Conservation (phyloP, 35 echinoderm and acorn worm genomes). For the Acanthaster planci region DNA sequence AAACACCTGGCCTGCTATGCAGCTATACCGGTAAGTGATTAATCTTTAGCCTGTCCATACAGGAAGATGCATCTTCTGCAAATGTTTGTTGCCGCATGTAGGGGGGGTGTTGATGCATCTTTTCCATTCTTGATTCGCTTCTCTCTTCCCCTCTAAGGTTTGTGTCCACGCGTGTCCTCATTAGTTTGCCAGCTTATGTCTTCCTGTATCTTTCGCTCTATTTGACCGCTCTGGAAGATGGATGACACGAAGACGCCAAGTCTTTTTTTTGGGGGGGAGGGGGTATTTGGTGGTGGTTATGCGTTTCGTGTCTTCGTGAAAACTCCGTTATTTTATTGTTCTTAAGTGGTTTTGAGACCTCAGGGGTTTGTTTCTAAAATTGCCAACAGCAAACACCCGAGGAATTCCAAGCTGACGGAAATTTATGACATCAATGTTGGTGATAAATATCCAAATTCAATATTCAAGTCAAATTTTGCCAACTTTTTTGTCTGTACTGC, state of each 20-base stretch:
- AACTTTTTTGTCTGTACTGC: no score
- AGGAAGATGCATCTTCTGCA: conserved; percentile 9
- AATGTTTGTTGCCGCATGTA: background rate
- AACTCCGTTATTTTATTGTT: no score
- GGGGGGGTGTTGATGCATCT: background rate
- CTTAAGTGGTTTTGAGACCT: no score
- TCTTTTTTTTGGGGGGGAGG: no score
- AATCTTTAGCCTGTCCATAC: background rate
- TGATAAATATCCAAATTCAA: conserved; percentile 8
- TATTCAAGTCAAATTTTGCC: background rate
- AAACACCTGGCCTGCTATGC: no score
- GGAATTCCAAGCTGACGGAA: background rate
- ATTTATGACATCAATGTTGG: background rate
- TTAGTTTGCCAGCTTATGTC: background rate
- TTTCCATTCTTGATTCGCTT: background rate
- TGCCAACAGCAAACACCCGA: background rate
- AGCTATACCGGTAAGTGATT: no score
- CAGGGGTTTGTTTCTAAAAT: no score
- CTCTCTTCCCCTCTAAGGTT: background rate
- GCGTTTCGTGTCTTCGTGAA: no score
- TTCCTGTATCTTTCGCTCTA: background rate
- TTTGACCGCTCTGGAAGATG: no score
- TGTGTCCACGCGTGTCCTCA: background rate
- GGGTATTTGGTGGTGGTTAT: no score
- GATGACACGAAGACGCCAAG: no score